Percentiles rank a stretch among this genome's conserved stretches.
phyloP scores from a whole-genome alignment of 2,888 invertebrate species.

The Drosophila nr. medialis region DNA sequence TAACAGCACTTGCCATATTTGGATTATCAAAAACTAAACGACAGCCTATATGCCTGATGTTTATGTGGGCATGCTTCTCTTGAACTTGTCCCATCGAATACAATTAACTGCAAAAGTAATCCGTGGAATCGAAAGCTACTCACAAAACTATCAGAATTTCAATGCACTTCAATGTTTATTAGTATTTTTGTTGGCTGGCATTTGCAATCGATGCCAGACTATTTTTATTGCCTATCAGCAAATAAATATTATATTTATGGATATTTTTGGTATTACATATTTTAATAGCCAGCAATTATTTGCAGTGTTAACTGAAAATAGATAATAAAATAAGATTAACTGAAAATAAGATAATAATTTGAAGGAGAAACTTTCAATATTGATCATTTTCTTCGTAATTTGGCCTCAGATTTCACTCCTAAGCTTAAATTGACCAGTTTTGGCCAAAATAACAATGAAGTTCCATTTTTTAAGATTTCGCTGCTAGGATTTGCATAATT shows the following conservation, averaged over 20 bases:
- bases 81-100: background rate
- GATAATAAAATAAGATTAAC: too few relatives aligned
- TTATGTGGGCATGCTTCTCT: constrained; percentile 27
- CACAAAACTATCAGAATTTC: background rate
- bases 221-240: background rate
- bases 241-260: background rate
- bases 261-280: background rate
- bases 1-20: constrained; percentile 72
- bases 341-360: background rate
- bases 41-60: constrained; percentile 27
- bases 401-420: background rate
- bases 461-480: too few relatives aligned
- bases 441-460: too few relatives aligned
- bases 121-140: background rate
- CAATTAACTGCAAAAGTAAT: background rate
- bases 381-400: background rate
- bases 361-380: background rate
- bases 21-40: constrained; percentile 42
- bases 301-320: background rate
- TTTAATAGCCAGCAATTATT: background rate
- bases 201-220: background rate
- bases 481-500: too few relatives aligned
- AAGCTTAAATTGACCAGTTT: too few relatives aligned
- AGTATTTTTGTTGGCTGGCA: background rate
- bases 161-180: background rate